phyloP scores from a whole-genome alignment of 2,113 vertebrate species.

The Paralichthys olivaceus region DNA sequence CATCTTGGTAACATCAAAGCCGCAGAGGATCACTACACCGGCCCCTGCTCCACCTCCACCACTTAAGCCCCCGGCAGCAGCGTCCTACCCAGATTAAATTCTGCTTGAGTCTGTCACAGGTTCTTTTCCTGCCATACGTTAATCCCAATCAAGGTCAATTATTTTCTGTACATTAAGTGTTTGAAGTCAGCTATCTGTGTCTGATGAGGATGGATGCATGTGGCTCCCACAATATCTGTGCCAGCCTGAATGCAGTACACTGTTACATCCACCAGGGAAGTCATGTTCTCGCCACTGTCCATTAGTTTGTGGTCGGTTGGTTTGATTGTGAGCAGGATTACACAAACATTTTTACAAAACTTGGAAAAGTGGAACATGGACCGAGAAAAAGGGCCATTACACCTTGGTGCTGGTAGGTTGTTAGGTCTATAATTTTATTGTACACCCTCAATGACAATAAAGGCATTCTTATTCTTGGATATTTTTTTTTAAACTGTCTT shows the following conservation, averaged over 20 bases:
- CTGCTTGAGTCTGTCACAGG: conserved; percentile 34
- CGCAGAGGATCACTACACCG: conserved; percentile 46
- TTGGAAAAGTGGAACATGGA: no score
- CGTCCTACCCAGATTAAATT: conserved; percentile 53
- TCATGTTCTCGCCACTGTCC: no score
- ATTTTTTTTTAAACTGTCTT: no score
- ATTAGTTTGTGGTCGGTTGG: no score
- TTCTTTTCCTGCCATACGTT: conserved; percentile 69
- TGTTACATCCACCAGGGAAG: no score
- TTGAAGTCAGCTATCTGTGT: conserved; percentile 47
- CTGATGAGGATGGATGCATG: conserved; percentile 70
- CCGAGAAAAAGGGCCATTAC: no score
- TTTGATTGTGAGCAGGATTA: no score
- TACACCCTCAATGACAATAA: no score
- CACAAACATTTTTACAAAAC: no score
- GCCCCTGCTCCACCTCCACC: conserved; percentile 24
- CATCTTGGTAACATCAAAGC: conserved; percentile 83
- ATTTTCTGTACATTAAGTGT: conserved; percentile 31
- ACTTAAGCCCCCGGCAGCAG: conserved; percentile 29
- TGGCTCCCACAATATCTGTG: neutral
- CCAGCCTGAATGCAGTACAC: neutral
- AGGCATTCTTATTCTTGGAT: no score
- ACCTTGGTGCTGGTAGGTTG: no score
- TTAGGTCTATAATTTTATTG: no score
- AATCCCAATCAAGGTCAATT: conserved; percentile 76